These are phyloP conservation scores for Zootoca vivipara DNA, from an alignment of 2,113 vertebrate species.

Conservation along the genomic window DNA sequence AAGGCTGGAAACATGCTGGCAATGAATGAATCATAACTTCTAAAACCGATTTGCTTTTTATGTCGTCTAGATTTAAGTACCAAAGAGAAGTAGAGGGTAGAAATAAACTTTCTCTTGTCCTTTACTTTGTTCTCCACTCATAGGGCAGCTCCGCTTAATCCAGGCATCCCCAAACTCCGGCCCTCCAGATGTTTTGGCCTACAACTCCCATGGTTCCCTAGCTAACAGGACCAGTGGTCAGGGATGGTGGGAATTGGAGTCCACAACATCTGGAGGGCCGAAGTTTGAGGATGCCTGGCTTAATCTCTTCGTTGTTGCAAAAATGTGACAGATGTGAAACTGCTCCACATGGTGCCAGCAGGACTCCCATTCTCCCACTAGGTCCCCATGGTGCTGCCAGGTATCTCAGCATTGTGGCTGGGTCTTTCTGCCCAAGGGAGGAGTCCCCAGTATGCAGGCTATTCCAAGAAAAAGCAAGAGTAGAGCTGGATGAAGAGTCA, in stretches of 20 bases:
- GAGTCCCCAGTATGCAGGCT: neutral
- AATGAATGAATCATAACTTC: constrained; percentile 24
- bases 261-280: too few species aligned
- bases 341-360: neutral
- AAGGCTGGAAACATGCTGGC: constrained; percentile 27
- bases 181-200: too few species aligned
- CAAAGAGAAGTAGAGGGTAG: neutral
- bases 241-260: too few species aligned
- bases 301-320: neutral
- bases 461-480: neutral
- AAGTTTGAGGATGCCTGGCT: too few species aligned
- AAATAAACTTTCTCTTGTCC: constrained; percentile 19
- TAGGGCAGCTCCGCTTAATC: neutral
- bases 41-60: constrained; percentile 28
- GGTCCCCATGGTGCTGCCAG: neutral
- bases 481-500: neutral
- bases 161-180: too few species aligned
- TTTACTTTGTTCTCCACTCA: constrained; percentile 40
- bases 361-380: too few species aligned
- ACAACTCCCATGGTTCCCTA: too few species aligned
- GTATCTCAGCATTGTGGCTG: too few species aligned
- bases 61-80: neutral
- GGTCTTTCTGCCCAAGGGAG: neutral
- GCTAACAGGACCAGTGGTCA: too few species aligned
- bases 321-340: neutral